Base-by-base conservation (phyloP, 2,113 vertebrate genomes). In the Cyprinodon brontotheroides region DNA sequence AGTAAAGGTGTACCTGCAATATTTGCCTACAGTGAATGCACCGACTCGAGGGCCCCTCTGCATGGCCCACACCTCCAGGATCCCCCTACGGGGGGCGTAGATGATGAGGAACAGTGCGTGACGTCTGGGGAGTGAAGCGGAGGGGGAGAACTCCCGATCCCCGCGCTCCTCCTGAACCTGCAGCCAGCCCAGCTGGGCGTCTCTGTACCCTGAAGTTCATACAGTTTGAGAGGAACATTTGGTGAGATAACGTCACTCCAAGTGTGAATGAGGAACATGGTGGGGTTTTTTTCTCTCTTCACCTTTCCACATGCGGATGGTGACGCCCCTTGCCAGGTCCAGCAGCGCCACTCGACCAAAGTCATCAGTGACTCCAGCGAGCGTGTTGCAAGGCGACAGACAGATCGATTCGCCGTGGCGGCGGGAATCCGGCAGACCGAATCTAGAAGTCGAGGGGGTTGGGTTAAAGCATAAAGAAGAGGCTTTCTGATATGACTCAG, bases 251-350 rank as follows among this genome's bases (percentile, higher is more conserved):
- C 14, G 15, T 53, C 17, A 53, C 50, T 53, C 20, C 15, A 17
- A 17, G 13, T 15, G 8, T 4, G 13, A 62, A 62, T 37, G 15
- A 14, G 40, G 13, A 63, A 63, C 15, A 63, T 20, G 6, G 2
- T 9, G 50, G 50, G n/a, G 8, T 57, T 6, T 9, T 20, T n/a
- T 57, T 65, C 41, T 61, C 43, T 29, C 47, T 88, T 88, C 84
- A 98, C 97, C 98, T 94, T 99, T 99, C 98, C 98, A 99, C 98
- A 99, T 99, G 74, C 98, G 96, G 77, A 99, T 91, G 64, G 96
- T 94, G 0, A 98, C 93, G 68, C 98, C 98, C 75, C 96, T 93
- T 40, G 93, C 86, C 80, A 99, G 93, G 81, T 99, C 97, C 93
- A 99, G 88, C 72, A 99, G 91, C 50, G 96, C 92, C 68, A 99